Conservation (phyloP, 2,113 vertebrate genomes). For the Coreoperca whiteheadi region DNA sequence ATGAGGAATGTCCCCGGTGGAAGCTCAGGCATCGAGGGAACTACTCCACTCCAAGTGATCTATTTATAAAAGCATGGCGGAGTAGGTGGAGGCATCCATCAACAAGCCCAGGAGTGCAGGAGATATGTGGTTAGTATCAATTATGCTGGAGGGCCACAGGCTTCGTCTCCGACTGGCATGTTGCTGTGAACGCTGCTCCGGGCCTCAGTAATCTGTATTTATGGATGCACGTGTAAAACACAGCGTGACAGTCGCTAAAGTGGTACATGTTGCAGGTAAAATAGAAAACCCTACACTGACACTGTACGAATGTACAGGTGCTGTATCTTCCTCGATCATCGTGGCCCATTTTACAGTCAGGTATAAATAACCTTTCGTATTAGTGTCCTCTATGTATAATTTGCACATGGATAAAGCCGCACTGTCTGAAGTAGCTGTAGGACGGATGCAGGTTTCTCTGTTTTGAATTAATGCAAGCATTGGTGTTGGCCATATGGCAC, state of each 20-base stretch:
- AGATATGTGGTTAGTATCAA: not conserved
- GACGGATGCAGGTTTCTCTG: not conserved
- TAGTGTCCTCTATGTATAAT: too few relatives aligned
- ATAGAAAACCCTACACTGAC: not conserved
- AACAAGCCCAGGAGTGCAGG: not conserved
- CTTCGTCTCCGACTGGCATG: not conserved
- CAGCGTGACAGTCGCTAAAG: not conserved
- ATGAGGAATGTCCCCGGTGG: slow-evolving; percentile 58
- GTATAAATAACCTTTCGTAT: too few relatives aligned
- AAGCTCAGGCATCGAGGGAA: slow-evolving; percentile 19
- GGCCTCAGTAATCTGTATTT: not conserved
- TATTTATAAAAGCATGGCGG: slow-evolving; percentile 48
- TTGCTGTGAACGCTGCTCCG: not conserved
- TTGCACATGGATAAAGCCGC: too few relatives aligned
- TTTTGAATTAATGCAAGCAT: too few relatives aligned
- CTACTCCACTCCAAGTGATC: slow-evolving; percentile 43
- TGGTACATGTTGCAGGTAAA: not conserved
- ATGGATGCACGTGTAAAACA: not conserved
- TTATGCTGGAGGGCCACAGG: not conserved
- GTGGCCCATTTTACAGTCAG: too few relatives aligned
- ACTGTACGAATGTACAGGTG: not conserved
- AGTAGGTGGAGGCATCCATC: slow-evolving; percentile 45
- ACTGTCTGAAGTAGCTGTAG: too few relatives aligned
- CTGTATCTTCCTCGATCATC: not conserved
- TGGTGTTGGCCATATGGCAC: too few relatives aligned